Percentiles rank a stretch among this genome's conserved stretches.
phyloP scores from a whole-genome alignment of 1,140 invertebrate genomes.

The Agrypnia vestita region DNA sequence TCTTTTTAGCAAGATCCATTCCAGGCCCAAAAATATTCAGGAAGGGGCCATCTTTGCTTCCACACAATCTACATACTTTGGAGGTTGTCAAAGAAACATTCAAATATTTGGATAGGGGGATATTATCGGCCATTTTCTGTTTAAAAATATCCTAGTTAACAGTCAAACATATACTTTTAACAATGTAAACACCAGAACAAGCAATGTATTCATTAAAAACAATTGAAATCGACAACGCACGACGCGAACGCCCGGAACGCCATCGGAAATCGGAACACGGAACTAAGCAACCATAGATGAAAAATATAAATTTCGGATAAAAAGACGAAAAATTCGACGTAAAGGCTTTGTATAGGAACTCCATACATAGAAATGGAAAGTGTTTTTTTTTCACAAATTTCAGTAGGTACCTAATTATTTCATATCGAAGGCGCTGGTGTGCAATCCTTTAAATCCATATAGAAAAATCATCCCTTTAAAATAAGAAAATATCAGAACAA shows the following conservation, averaged over 20 bases:
- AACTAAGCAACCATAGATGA: too few relatives aligned
- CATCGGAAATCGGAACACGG: too few relatives aligned
- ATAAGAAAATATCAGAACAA: too few relatives aligned
- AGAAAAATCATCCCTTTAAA: too few relatives aligned
- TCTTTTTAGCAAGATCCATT: slow-evolving; percentile 48
- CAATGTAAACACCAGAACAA: background rate
- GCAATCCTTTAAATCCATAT: too few relatives aligned
- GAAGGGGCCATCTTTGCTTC: slow-evolving; percentile 52
- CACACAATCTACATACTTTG: slow-evolving; percentile 56
- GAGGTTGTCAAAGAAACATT: slow-evolving; percentile 12
- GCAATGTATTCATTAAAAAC: background rate
- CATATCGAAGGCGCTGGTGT: too few relatives aligned
- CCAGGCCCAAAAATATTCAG: slow-evolving; percentile 57
- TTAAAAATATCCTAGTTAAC: background rate
- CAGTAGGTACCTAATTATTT: too few relatives aligned
- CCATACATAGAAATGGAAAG: too few relatives aligned
- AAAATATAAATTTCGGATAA: too few relatives aligned
- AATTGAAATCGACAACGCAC: background rate
- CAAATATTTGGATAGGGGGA: slow-evolving; percentile 3
- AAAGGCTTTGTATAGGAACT: too few relatives aligned
- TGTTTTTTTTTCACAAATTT: too few relatives aligned
- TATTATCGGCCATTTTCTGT: background rate
- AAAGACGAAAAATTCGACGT: too few relatives aligned
- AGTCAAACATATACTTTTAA: background rate
- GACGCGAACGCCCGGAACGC: background rate